These are phyloP conservation scores for Unio delphinus DNA, from an alignment of 2,888 invertebrate genomes.

Conservation along the genomic window DNA sequence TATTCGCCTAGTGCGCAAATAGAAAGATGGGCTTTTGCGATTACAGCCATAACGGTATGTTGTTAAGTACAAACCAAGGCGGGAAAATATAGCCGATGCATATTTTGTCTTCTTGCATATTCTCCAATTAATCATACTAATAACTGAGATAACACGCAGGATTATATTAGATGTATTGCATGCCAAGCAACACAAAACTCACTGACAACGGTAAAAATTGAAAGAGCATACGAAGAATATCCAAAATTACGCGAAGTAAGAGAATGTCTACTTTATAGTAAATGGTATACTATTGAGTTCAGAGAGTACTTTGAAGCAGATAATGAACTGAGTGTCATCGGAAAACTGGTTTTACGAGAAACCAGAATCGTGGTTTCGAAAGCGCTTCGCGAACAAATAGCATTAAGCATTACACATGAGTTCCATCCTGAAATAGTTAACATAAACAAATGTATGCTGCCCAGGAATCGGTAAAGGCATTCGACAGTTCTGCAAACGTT, in stretches of 20 bases:
- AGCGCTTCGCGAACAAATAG: constrained; percentile 1
- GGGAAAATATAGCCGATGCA: constrained; percentile 26
- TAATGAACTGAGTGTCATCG: constrained; percentile 26
- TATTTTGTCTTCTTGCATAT: constrained; percentile 16
- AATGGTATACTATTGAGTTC: constrained; percentile 12
- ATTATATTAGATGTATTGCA: background rate
- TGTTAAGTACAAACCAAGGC: constrained; percentile 22
- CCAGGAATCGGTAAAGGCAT: constrained; percentile 38
- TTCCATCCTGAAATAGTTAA: constrained; percentile 23
- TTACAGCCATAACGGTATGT: constrained; percentile 33
- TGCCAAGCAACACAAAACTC: background rate
- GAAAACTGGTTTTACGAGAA: constrained; percentile 17
- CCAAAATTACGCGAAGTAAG: too few relatives aligned
- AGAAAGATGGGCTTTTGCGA: constrained; percentile 43
- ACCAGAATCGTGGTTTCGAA: constrained; percentile 30
- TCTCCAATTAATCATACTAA: background rate
- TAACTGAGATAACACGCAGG: background rate
- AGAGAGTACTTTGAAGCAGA: constrained; percentile 20
- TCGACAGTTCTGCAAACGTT: constrained; percentile 21
- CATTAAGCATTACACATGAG: too few relatives aligned
- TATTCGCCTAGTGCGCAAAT: constrained; percentile 46
- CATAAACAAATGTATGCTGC: constrained; percentile 38
- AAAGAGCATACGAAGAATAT: background rate
- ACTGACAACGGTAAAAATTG: constrained; percentile 6
- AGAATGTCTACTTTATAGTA: constrained; percentile 1